Evolutionary conservation across 2,797 vertebrate species (phyloP), one percentile per base, ranked within the genome.

Genomic region (Tadarida brasiliensis): DNA sequence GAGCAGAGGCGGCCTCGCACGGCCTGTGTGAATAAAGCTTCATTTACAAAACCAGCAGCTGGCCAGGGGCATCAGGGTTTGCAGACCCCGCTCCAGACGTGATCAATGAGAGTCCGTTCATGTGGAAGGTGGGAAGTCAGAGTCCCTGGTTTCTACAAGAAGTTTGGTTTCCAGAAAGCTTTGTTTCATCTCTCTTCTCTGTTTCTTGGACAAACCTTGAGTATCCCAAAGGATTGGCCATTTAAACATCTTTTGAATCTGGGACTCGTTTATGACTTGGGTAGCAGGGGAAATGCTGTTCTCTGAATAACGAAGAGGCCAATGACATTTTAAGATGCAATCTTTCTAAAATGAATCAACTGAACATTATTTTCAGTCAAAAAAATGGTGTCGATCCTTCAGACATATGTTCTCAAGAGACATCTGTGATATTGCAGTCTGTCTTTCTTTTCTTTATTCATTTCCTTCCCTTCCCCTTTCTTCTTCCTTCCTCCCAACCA

Each of bases 351-450:
- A 91, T 76, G 24, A 93, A 76, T 82, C 57, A 63, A 57, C 1
- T 35, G 9, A 67, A 67, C 11, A 35, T 28, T 56, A 93, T 54
- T 88, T 82, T 74, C 17, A 54, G 59, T 87, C 28, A 20, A 76
- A 65, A 19, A 59, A 67, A 35, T 22, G 57, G 20, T 24, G 61
- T 63, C 65, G 15, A 80, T 85, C 49, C 6, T 85, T 77, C 57
- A 61, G 28, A 87, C 35, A 35, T n/a, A 56, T 73, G 84, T 82
- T 86, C 87, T 89, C 73, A 83, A 70, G 47, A 87, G 63, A 82
- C n/a, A 20, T 44, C 39, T 84, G 26, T 11, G 26, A 76, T 49
- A 30, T 26, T 90, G 6, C 20, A 35, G 3, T 47, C 65, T 15
- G 7, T 7, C 10, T 26, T 16, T 81, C 26, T 28, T 35, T 12